Percentiles rank a stretch among this genome's conserved stretches.
phyloP scores from a whole-genome alignment of 2,888 invertebrate species.

The Eueremaeus valkanovi region DNA sequence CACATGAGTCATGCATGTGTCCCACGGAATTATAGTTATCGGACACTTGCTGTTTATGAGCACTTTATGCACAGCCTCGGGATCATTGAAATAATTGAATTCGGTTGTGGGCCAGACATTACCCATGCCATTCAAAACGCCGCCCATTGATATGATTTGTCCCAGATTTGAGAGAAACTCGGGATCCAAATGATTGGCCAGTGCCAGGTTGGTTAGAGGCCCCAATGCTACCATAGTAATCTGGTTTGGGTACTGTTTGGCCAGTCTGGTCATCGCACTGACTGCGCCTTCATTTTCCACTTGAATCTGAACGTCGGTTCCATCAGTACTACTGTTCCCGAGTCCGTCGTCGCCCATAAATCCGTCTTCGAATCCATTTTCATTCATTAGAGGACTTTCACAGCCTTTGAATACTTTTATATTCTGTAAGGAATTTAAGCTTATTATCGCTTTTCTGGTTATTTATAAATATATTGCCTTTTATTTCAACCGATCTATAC shows the following conservation, averaged over 20 bases:
- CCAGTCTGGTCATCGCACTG: constrained; percentile 47
- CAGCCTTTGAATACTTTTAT: neutral
- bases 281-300: constrained; percentile 49
- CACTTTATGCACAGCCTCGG: constrained; percentile 71
- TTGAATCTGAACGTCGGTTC: constrained; percentile 45
- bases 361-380: constrained; percentile 48
- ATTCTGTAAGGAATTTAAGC: too few species aligned
- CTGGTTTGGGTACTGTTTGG: constrained; percentile 48
- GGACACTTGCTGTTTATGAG: constrained; percentile 60
- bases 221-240: constrained; percentile 51
- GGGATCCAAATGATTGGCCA: constrained; percentile 53
- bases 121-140: constrained; percentile 54
- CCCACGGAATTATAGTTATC: constrained; percentile 66
- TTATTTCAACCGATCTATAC: neutral
- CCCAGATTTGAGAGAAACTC: constrained; percentile 49
- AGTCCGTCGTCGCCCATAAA: constrained; percentile 47
- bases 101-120: constrained; percentile 64
- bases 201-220: constrained; percentile 55
- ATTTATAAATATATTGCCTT: neutral
- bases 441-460: too few species aligned
- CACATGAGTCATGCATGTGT: constrained; percentile 54
- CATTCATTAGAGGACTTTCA: constrained; percentile 49
- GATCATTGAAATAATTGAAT: constrained; percentile 72
- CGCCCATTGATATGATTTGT: constrained; percentile 44
- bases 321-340: constrained; percentile 45